phyloP scores from a whole-genome alignment of 2,113 vertebrate genomes.

The Macquaria ambigua region DNA sequence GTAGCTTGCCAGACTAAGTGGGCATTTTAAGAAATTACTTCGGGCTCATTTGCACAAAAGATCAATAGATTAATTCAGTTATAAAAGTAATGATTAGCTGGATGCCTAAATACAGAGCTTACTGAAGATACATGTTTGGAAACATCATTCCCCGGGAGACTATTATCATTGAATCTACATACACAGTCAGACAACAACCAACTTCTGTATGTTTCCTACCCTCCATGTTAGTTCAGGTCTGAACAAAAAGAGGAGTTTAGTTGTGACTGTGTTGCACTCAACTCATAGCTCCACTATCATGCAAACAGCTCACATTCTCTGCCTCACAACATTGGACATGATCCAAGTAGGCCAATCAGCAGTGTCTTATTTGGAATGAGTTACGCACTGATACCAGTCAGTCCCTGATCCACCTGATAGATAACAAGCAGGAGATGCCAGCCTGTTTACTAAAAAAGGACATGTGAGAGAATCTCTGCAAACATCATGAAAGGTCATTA shows the following conservation, averaged over 20 bases:
- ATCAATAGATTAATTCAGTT: neutral
- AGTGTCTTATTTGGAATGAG: slow-evolving; percentile 63
- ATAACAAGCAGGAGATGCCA: slow-evolving; percentile 43
- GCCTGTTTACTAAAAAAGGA: slow-evolving; percentile 35
- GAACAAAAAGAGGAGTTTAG: slow-evolving; percentile 3
- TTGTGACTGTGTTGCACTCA: slow-evolving; percentile 21
- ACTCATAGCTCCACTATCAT: slow-evolving; percentile 49
- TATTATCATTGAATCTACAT: neutral
- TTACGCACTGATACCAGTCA: slow-evolving; percentile 58
- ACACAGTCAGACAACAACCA: neutral
- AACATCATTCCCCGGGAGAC: neutral
- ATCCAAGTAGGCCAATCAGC: slow-evolving; percentile 78
- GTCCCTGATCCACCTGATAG: slow-evolving; percentile 43
- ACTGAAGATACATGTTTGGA: neutral
- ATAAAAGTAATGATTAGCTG: too few species aligned
- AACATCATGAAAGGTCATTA: slow-evolving; percentile 29
- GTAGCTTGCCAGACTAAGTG: neutral
- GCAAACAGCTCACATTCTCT: slow-evolving; percentile 68
- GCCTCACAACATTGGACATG: slow-evolving; percentile 67
- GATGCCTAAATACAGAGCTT: neutral
- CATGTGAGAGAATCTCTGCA: slow-evolving; percentile 27
- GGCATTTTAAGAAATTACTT: neutral
- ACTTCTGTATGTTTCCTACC: neutral
- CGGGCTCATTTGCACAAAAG: neutral
- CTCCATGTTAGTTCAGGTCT: neutral